These are phyloP conservation scores for Glyptemys insculpta DNA, from an alignment of 2,797 vertebrate species.

Conservation along the genomic window DNA sequence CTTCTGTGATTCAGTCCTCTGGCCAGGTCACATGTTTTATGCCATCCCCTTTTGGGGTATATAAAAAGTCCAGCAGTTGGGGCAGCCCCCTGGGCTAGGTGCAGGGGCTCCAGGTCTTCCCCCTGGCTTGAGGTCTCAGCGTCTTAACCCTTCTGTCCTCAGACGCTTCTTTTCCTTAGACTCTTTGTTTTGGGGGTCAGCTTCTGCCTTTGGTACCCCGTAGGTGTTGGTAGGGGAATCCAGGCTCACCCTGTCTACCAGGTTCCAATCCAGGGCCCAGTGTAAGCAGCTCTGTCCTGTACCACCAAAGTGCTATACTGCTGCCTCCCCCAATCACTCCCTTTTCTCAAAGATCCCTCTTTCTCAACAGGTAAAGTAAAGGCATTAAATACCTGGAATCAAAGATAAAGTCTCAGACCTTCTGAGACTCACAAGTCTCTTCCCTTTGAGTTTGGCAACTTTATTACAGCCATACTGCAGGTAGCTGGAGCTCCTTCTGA, in stretches of 20 bases:
- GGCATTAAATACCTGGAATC: background rate
- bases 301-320: background rate
- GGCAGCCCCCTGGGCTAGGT: background rate
- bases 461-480: background rate
- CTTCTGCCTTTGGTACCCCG: background rate
- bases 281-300: background rate
- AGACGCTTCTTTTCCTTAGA: background rate
- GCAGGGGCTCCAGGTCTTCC: background rate
- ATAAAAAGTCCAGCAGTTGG: background rate
- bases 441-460: background rate
- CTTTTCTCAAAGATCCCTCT: background rate
- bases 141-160: background rate
- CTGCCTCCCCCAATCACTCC: background rate
- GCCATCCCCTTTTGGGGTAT: background rate
- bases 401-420: background rate
- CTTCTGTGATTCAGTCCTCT: too few relatives aligned
- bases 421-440: background rate
- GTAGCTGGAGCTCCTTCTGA: background rate
- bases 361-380: background rate
- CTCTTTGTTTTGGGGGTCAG: background rate
- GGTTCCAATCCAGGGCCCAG: background rate
- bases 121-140: background rate
- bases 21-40: background rate
- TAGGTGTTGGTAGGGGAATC: background rate
- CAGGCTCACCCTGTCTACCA: background rate